Evolutionary conservation across 2,113 vertebrate genomes (phyloP).

Genomic region (Callopanchax toddi): DNA sequence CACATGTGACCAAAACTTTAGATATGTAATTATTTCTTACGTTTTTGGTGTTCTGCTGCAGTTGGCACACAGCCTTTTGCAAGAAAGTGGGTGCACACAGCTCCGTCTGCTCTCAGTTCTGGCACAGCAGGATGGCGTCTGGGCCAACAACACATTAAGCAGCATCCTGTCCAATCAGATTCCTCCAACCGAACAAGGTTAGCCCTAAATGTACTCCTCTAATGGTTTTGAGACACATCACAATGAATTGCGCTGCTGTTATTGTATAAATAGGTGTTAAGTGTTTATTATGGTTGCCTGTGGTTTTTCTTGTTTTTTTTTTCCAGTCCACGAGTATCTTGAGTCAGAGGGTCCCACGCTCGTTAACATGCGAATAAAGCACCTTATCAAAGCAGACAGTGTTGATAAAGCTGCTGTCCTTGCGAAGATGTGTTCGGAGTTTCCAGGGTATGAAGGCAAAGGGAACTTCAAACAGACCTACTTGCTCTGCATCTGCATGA

Average conservation of each 20-base stretch:
- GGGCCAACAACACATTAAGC: slow-evolving; percentile 90
- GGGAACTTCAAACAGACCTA: slow-evolving; percentile 97
- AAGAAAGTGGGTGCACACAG: slow-evolving; percentile 91
- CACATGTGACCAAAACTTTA: slow-evolving; percentile 11
- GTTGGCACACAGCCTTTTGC: slow-evolving; percentile 92
- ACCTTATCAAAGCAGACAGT: slow-evolving; percentile 94
- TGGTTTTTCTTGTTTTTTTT: not conserved
- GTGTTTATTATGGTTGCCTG: not conserved
- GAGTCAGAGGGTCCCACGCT: slow-evolving; percentile 90
- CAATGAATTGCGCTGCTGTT: not conserved
- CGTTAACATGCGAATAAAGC: slow-evolving; percentile 97
- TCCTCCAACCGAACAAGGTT: slow-evolving; percentile 89
- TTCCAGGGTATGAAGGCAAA: slow-evolving; percentile 92
- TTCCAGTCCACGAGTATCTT: slow-evolving; percentile 90
- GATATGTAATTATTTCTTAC: slow-evolving; percentile 5
- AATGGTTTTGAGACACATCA: not conserved
- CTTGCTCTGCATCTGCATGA: slow-evolving; percentile 94
- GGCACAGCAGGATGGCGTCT: slow-evolving; percentile 90
- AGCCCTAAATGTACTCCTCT: slow-evolving; percentile 9
- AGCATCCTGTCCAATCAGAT: slow-evolving; percentile 89
- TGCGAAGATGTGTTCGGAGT: slow-evolving; percentile 93
- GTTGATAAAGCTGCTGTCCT: slow-evolving; percentile 89
- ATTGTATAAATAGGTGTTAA: not conserved
- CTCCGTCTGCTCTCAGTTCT: slow-evolving; percentile 88
- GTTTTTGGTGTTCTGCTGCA: slow-evolving; percentile 65